Evolutionary conservation across 2,888 invertebrate species (phyloP), one percentile per base, ranked within the genome.

Genomic region (Timandra comae): DNA sequence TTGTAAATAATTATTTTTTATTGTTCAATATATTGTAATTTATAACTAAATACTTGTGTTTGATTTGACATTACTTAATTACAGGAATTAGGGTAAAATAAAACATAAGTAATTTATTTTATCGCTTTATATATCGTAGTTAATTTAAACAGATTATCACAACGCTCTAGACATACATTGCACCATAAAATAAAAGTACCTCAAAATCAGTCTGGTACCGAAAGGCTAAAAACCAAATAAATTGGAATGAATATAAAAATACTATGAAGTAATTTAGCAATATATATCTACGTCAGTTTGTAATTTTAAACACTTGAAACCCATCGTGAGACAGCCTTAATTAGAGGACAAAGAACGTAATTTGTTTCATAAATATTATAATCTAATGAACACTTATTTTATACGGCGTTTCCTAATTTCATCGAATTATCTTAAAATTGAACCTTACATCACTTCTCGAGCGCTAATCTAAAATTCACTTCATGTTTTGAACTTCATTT

Each of bases 131-230:
- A n/a, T 82, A 80, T 69, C 76, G 73, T 78, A 78, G 78, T 71
- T 81, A 82, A 80, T 81, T 76, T 77, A 85, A 85, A 84, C 80
- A 75, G 79, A 81, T 84, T 85, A 85, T 85, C 85, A 85, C 85
- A 85, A 85, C 82, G 82, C 81, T 82, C 82, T 84, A 84, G 75
- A 85, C 75, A 79, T 80, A 81, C 81, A 85, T 85, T 85, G 85
- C 85, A 85, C 84, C 84, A 80, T 81, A 78, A 84, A 81, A 82
- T 72, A 80, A 85, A 82, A 75, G 85, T 84, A 85, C 84, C 84
- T 66, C 75, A 70, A 85, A 85, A 85, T 85, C 84, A 84, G 84
- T 84, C 85, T 84, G 84, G 84, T 85, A 84, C 84, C 74, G 73
- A 81, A 76, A 72, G 75, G 75, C 74, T 79, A 78, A 70, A 72